Evolutionary conservation across 1,140 invertebrate species (phyloP).

Genomic region (Dendroctonus ponderosae): DNA sequence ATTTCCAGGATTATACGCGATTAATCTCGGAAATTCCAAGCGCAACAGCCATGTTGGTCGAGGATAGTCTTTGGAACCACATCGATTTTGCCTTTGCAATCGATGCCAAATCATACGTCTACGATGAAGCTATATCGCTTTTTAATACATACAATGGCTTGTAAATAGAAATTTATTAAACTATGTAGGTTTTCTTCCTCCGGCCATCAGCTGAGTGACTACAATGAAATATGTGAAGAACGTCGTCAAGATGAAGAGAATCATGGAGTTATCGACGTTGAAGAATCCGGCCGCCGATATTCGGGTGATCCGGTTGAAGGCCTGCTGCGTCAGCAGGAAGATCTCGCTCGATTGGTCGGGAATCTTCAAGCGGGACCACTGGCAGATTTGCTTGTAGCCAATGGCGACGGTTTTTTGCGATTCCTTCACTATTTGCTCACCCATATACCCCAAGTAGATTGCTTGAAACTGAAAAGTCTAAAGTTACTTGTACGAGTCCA

Average conservation of each 20-base stretch:
- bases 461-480: slow-evolving; percentile 21
- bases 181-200: not conserved
- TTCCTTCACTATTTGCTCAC: slow-evolving; percentile 12
- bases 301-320: not conserved
- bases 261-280: slow-evolving; percentile 25
- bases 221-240: slow-evolving; percentile 31
- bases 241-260: slow-evolving; percentile 24
- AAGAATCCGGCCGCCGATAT: slow-evolving; percentile 26
- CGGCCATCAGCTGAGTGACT: slow-evolving; percentile 18
- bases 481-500: not conserved
- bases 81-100: slow-evolving; percentile 15
- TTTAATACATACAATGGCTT: no score
- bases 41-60: not conserved
- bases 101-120: slow-evolving; percentile 2
- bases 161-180: no score
- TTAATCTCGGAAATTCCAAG: slow-evolving; percentile 1
- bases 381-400: slow-evolving; percentile 18
- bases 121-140: slow-evolving; percentile 1
- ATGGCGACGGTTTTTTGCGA: slow-evolving; percentile 15
- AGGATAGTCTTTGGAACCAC: slow-evolving; percentile 7
- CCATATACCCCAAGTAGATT: slow-evolving; percentile 14
- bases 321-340: slow-evolving; percentile 20
- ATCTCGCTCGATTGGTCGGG: not conserved
- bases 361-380: not conserved
- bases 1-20: slow-evolving; percentile 4